Evolutionary conservation across 2,113 vertebrate species (phyloP), one percentile per base, ranked within the genome.

Genomic region (Hiodon alosoides): DNA sequence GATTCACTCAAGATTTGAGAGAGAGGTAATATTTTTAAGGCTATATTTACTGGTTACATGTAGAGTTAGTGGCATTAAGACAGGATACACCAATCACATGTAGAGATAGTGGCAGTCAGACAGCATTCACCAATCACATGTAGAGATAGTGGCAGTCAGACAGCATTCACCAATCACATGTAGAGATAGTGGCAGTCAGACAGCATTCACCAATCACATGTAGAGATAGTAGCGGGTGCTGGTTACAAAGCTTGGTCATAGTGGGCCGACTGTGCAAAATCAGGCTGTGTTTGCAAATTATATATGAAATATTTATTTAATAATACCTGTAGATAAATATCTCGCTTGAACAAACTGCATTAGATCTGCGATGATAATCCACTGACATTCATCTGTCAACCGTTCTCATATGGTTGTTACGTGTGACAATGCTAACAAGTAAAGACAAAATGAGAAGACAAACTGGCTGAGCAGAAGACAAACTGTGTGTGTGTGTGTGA

Each of bases 401-500:
- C 77, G 2, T 71, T 7, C 71, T 58, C 72, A 51, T 68, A 53
- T 62, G 51, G 65, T 57, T 51, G 69, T 72, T 61, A 65, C 67
- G n/a, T 77, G 31, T 48, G 51, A 50, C 57, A 31, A 5, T 17
- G 71, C 77, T 71, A 65, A 31, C 31, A 31, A 31, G 31, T 31
- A 31, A 31, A 31, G 31, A 31, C 31, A 31, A 31, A 31, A 31
- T 31, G 31, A 31, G 31, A 31, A 31, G 31, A 31, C 31, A 31
- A 31, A 31, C 31, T 31, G 31, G 31, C 31, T 31, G 31, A 31
- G 31, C 31, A 31, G 31, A 31, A 31, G 31, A 31, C 31, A 31
- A 77, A 60, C 71, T 60, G 69, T 80, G 77, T 72, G 80, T 82
- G 5, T 75, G 80, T 71, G 71, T 72, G 79, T 10, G 5, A 74